Percentiles rank a stretch among this genome's conserved stretches.
These are phyloP conservation scores for Cheilosia grossa DNA, from an alignment of 2,888 invertebrate species.

Conservation along the genomic window DNA sequence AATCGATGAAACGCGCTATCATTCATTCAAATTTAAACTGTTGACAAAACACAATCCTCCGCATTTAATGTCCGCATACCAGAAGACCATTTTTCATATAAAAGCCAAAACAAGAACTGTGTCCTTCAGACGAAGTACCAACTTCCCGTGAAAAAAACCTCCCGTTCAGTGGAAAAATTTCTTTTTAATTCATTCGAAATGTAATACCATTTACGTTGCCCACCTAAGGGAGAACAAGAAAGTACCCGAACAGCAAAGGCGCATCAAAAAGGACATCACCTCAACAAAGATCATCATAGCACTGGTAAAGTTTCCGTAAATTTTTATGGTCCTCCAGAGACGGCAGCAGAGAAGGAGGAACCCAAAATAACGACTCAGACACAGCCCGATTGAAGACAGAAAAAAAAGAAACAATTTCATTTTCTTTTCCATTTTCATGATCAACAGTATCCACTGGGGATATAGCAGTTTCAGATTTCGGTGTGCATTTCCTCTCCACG, in stretches of 20 bases:
- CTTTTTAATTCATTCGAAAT: conserved; percentile 54
- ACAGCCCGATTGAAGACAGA: too few relatives aligned
- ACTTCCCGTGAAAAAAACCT: too few relatives aligned
- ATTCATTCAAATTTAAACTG: too few relatives aligned
- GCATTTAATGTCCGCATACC: too few relatives aligned
- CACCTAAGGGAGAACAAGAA: conserved; percentile 25
- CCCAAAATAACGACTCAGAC: conserved; percentile 17
- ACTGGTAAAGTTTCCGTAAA: conserved; percentile 55
- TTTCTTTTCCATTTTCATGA: conserved; percentile 54
- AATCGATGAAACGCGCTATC: too few relatives aligned
- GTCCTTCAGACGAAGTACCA: too few relatives aligned
- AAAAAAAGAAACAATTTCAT: not conserved
- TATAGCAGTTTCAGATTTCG: conserved; percentile 1
- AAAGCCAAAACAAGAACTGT: too few relatives aligned
- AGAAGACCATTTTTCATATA: too few relatives aligned
- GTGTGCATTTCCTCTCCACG: conserved; percentile 30
- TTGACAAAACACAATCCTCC: too few relatives aligned
- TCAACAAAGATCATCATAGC: conserved; percentile 60
- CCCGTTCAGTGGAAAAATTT: not conserved
- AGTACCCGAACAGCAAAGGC: conserved; percentile 3
- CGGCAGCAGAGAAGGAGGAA: not conserved
- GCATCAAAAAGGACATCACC: conserved; percentile 58
- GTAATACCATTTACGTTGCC: conserved; percentile 37
- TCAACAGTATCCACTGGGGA: conserved; percentile 63
- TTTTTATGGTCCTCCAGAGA: conserved; percentile 59